Conservation (phyloP, 1,140 invertebrate species). For the Trichonephila inaurata region DNA sequence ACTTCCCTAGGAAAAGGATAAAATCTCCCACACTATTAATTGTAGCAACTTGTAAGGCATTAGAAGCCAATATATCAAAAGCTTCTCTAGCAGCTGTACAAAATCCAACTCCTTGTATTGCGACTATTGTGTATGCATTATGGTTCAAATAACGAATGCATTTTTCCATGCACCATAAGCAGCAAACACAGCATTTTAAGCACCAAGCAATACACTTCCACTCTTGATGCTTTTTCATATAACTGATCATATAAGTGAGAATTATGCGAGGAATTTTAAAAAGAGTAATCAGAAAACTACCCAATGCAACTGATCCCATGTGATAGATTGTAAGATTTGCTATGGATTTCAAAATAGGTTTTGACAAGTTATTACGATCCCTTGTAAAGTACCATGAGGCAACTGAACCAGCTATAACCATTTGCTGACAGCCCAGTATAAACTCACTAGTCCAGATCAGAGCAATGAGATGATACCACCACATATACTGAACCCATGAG, state of each 20-base stretch:
- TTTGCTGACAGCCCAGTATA: slow-evolving; percentile 88
- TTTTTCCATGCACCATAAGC: slow-evolving; percentile 87
- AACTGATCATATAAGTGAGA: slow-evolving; percentile 79
- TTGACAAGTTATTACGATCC: slow-evolving; percentile 84
- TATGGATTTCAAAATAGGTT: slow-evolving; percentile 84
- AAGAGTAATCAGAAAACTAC: slow-evolving; percentile 87
- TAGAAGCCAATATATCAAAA: slow-evolving; percentile 90
- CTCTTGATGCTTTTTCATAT: slow-evolving; percentile 67
- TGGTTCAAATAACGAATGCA: slow-evolving; percentile 87
- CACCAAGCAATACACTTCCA: slow-evolving; percentile 57
- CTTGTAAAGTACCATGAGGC: slow-evolving; percentile 89
- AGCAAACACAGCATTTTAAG: slow-evolving; percentile 87
- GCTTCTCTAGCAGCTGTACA: slow-evolving; percentile 86
- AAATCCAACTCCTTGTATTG: slow-evolving; percentile 87
- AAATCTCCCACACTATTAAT: slow-evolving; percentile 98
- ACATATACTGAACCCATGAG: slow-evolving; percentile 81
- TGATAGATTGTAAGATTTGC: slow-evolving; percentile 86
- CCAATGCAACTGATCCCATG: slow-evolving; percentile 88
- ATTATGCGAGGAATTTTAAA: slow-evolving; percentile 86
- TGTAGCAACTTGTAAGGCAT: slow-evolving; percentile 93
- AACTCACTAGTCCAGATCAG: slow-evolving; percentile 88
- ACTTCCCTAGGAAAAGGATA: slow-evolving; percentile 95
- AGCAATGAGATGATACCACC: slow-evolving; percentile 85
- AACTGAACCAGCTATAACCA: slow-evolving; percentile 88
- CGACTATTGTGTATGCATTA: slow-evolving; percentile 91